Conservation (phyloP, 2,797 vertebrate species). For the Sebastes itinus region DNA sequence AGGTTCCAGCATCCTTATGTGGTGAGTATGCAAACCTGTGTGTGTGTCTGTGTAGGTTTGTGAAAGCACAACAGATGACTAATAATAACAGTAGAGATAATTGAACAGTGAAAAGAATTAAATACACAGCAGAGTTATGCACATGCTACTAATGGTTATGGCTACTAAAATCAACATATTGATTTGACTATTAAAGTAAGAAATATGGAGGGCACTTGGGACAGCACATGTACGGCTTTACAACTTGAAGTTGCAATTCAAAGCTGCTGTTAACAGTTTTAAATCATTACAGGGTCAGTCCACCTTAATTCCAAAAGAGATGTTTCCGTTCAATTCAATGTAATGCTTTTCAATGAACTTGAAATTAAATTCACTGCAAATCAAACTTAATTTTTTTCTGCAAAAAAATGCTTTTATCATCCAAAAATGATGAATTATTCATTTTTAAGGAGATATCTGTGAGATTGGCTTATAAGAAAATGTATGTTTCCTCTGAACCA, state of each 20-base stretch:
- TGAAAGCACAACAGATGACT: neutral
- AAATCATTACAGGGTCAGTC: neutral
- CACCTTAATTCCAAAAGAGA: neutral
- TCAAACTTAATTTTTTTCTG: no score
- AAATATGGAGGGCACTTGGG: neutral
- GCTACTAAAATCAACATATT: neutral
- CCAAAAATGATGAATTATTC: no score
- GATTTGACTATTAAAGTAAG: neutral
- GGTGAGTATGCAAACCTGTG: slow-evolving; percentile 77
- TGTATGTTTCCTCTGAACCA: neutral
- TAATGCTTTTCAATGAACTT: neutral
- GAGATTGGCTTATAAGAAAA: neutral
- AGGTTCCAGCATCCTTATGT: slow-evolving; percentile 85
- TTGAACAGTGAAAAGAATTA: neutral
- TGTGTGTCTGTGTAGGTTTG: neutral
- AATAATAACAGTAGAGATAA: neutral
- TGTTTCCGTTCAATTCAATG: neutral
- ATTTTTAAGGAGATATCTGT: neutral
- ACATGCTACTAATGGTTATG: neutral
- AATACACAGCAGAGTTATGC: neutral
- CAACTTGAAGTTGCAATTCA: no score
- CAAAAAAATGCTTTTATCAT: no score
- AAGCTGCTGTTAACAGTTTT: neutral
- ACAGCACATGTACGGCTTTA: neutral
- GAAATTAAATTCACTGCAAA: neutral